phyloP scores from a whole-genome alignment of 2,113 vertebrate genomes.

The Oryzias celebensis region DNA sequence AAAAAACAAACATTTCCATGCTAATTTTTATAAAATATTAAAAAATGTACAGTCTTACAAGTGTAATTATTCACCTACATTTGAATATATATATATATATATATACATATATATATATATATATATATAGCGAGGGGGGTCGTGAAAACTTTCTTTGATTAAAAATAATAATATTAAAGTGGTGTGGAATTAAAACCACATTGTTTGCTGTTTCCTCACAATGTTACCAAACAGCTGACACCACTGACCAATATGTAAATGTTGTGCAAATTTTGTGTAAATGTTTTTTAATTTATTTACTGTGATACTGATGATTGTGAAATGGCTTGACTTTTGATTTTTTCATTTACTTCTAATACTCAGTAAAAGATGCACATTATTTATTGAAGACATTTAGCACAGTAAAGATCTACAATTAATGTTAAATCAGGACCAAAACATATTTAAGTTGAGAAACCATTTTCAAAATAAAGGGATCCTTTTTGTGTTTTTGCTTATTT shows the following conservation, averaged over 20 bases:
- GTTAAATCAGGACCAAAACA: not conserved
- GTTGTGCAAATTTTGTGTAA: not conserved
- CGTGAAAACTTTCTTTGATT: too few species aligned
- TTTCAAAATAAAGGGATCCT: not conserved
- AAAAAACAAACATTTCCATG: too few species aligned
- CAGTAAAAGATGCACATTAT: too few species aligned
- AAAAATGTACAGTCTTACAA: too few species aligned
- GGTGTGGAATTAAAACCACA: not conserved
- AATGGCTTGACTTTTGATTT: not conserved
- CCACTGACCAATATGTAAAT: not conserved
- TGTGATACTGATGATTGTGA: not conserved
- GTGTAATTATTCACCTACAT: too few species aligned
- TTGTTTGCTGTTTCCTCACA: not conserved
- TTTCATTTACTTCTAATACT: not conserved
- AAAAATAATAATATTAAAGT: not conserved
- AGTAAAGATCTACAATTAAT: too few species aligned
- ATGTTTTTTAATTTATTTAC: not conserved
- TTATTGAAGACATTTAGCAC: too few species aligned
- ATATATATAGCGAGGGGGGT: too few species aligned
- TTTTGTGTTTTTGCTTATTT: not conserved
- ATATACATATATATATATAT: too few species aligned
- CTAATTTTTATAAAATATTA: too few species aligned
- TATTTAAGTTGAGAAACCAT: not conserved
- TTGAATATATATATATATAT: too few species aligned
- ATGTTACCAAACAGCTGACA: constrained; percentile 3